These are phyloP conservation scores for Elmis aenea DNA, from an alignment of 2,888 invertebrate species.

Conservation along the genomic window DNA sequence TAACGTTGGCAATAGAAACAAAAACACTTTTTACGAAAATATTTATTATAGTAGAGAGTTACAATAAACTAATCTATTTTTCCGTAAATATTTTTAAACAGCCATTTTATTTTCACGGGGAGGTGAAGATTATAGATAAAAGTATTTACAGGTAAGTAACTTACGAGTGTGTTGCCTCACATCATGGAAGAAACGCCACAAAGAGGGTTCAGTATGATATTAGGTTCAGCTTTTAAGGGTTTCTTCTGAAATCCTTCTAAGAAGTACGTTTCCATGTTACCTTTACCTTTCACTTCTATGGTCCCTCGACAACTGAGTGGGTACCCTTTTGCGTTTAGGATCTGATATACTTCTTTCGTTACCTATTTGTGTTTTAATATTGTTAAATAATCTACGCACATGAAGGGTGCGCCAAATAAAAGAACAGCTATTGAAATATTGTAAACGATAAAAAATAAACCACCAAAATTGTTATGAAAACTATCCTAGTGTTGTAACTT, in stretches of 20 bases:
- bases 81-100: too few species aligned
- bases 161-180: not conserved
- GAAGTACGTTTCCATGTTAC: conserved; percentile 90
- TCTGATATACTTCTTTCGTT: conserved; percentile 82
- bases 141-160: too few species aligned
- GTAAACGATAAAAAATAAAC: too few species aligned
- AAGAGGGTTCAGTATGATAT: conserved; percentile 44
- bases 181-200: conserved; percentile 15
- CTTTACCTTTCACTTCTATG: conserved; percentile 91
- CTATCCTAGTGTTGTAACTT: too few species aligned
- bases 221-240: conserved; percentile 28
- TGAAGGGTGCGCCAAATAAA: too few species aligned
- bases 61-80: conserved; percentile 9
- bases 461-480: not conserved
- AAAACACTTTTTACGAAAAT: conserved; percentile 11
- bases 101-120: too few species aligned
- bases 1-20: too few species aligned
- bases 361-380: too few species aligned
- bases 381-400: too few species aligned
- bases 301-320: conserved; percentile 78
- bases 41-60: conserved; percentile 17
- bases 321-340: conserved; percentile 72
- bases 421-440: not conserved
- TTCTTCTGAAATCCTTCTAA: conserved; percentile 46
- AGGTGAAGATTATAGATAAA: too few species aligned